A percentile compares a stretch with the other conserved stretches of the same genome.
Conservation (phyloP, 2,113 vertebrate genomes). For the Salminus brasiliensis region DNA sequence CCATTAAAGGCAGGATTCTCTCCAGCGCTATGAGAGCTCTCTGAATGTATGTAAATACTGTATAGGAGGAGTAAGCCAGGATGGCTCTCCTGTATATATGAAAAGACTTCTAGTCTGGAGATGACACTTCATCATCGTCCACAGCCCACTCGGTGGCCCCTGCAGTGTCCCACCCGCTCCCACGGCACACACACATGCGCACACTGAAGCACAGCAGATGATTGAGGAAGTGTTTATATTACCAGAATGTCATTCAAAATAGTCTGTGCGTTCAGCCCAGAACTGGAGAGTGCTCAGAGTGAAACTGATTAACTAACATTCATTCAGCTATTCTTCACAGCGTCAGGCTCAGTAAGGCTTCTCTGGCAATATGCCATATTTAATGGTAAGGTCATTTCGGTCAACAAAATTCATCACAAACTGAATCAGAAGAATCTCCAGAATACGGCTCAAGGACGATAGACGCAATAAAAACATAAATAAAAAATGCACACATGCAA, state of each 20-base stretch:
- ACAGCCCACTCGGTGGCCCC: constrained; percentile 9
- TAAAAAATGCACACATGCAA: background rate
- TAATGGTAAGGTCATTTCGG: background rate
- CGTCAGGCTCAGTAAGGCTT: background rate
- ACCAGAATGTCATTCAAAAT: constrained; percentile 20
- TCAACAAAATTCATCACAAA: background rate
- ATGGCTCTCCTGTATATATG: constrained; percentile 21
- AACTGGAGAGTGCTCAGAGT: background rate
- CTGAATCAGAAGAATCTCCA: background rate
- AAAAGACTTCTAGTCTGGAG: constrained; percentile 37
- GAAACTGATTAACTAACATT: background rate
- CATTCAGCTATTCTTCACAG: background rate
- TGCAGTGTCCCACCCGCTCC: background rate
- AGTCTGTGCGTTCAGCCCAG: background rate
- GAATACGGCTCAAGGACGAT: background rate
- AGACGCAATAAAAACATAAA: background rate
- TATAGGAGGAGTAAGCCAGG: constrained; percentile 13
- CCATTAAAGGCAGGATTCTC: constrained; percentile 3
- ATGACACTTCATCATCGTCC: constrained; percentile 33
- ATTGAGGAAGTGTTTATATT: constrained; percentile 25
- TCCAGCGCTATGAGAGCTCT: background rate
- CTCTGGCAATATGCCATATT: background rate
- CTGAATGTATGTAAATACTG: constrained; percentile 16
- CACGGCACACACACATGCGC: background rate
- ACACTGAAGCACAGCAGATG: background rate